Evolutionary conservation across 1,140 invertebrate genomes (phyloP), one percentile per base, ranked within the genome.

Genomic region (Acromyrmex echinatior): DNA sequence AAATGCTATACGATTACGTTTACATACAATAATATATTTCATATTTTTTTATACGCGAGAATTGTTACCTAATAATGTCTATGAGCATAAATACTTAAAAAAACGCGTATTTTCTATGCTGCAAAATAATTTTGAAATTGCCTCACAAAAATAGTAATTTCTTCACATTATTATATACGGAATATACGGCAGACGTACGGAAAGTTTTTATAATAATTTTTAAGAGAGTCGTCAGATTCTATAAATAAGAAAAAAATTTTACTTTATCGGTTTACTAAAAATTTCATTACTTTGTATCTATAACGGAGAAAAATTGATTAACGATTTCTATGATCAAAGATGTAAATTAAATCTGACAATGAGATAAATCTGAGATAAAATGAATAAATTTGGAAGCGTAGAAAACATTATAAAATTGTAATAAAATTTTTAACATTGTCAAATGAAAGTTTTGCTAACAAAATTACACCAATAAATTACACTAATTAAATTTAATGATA

Each of bases 181-280:
- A 28, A 28, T 28, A 28, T 28, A 31, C 0, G 28, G 35, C 7
- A 39, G 35, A 39, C 9, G 6, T 39, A 21, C 9, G 1, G 4
- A 45, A n/a, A 39, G n/a, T n/a, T 68, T 68, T 68, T 12, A 68
- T 35, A 35, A 45, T 21, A 45, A 14, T 4, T 70, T 70, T 70
- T 25, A 45, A 70, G n/a, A 71, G 21, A 51, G 21, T 6, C 31
- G 31, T 31, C 4, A 65, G 7, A 68, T 31, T 53, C 28, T 16
- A 3, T 10, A 10, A 2, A 56, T 74, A 56, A 56, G 18, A 3
- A 2, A 39, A 9, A 31, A n/a, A 74, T 74, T 74, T 31, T 31
- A 58, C 1, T 74, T 58, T 35, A 58, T 5, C 2, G 5, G 9
- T 35, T 12, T 28, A 28, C 0, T 53, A 28, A 73, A 73, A 53